Base-by-base conservation (phyloP, 2,888 invertebrate genomes). In the Oscheius sp. region DNA sequence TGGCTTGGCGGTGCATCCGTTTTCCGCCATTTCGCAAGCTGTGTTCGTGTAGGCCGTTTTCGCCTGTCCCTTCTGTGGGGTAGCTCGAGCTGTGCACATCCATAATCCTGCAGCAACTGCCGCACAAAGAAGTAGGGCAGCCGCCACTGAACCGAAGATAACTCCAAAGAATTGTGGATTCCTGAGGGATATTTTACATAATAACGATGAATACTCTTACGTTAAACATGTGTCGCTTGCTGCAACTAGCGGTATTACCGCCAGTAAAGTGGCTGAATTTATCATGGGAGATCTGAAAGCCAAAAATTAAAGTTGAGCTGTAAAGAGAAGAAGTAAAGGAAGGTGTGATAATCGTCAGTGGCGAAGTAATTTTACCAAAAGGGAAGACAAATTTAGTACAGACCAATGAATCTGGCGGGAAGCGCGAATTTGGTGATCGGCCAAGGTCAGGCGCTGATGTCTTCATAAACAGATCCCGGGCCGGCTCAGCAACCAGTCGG, bases 81-180 rank as follows among this genome's bases (percentile, higher is more conserved):
- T 27, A 56, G 58, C 59, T 69, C 73, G 58, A 76, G 49, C 59
- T 3, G 77, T 74, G 66, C 73, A 86, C 59, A 74, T 75, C 75
- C 81, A 85, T 7, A 88, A 61, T 2, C 82, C 73, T 12, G 83
- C 58, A 18, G 77, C 81, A 25, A 84, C 75, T 13, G 74, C 80
- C 7, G 79, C 77, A 23, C 82, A 83, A 29, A 87, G 79, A 27
- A 85, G 46, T 29, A 87, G 77, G 7, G 87, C 81, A 16, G 85
- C 87, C 13, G 80, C 77, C 25, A 86, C 85, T 5, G 84, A 84
- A 18, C 85, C 87, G 61, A 87, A 86, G 21, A 87, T 86, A 23
- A 85, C 77, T 16, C 83, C 80, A 25, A 84, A 84, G 2, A 87
- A 75, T 70, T 85, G 79, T 1, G 80, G 77, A 5, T 78, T 74